Base-by-base conservation (phyloP, 2,113 vertebrate genomes). In the Gallinago jamesoni region DNA sequence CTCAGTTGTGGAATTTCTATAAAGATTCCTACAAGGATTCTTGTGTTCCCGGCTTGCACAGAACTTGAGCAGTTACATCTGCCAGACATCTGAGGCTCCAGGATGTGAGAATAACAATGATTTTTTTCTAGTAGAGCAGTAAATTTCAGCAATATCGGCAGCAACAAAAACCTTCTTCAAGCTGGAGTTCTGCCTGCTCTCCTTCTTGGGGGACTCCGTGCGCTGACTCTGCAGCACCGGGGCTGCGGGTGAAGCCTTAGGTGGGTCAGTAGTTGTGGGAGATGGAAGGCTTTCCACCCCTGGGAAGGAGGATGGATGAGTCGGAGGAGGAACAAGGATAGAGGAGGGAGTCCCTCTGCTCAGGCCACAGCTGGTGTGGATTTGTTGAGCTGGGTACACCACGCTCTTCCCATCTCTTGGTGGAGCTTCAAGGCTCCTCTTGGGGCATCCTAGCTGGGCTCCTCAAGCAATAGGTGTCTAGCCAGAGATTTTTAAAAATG, bases 1-100 rank as follows among this genome's bases (percentile, higher is more conserved):
- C 59, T 95, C 85, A 33, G 52, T 35, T 80, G 47, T 75, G 55
- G 96, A 76, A 91, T 95, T 96, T 52, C 90, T 96, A 43, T 92
- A 56, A 87, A 68, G 93, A 92, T 92, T 87, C 92, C 90, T 94
- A 77, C 94, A 85, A 90, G 90, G 90, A 83, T 96, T 96, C 90
- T 55, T 88, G 86, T 94, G 88, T 59, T 96, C 57, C 94, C 20
- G 12, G 66, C 75, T 96, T 57, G 24, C 73, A 47, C 53, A 88
- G 28, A 31, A 33, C 74, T 83, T 55, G 89, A 96, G 91, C 90
- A 39, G 60, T 94, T 97, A 75, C 47, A 93, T 96, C 95, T 91
- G 89, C 87, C 94, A 33, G 80, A 89, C 95, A 92, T 91, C 81
- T 91, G 95, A 96, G 84, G 67, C 77, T 89, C n/a, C 86, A 88